A percentile compares a stretch with the other conserved stretches of the same genome.
These are phyloP conservation scores for Hyposmocoma kahamanoa DNA, from an alignment of 1,140 invertebrate genomes.

Conservation along the genomic window DNA sequence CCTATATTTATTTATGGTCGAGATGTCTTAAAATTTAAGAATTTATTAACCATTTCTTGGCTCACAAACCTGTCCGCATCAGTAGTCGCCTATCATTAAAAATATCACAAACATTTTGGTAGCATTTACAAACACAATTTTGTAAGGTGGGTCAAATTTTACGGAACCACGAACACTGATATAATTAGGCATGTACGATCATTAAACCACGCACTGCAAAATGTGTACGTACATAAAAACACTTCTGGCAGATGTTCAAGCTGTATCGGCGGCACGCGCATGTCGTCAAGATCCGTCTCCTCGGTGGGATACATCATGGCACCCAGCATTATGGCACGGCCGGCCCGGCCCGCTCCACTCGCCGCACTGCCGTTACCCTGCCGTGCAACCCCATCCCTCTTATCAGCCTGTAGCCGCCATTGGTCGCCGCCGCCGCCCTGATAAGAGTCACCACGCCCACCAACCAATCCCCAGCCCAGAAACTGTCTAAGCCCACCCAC, in stretches of 20 bases:
- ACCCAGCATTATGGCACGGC: slow-evolving; percentile 63
- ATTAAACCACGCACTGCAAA: slow-evolving; percentile 23
- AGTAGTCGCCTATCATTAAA: no score
- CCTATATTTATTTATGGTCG: no score
- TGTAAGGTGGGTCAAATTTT: no score
- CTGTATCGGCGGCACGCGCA: slow-evolving; percentile 79
- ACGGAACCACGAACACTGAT: no score
- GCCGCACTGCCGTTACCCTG: slow-evolving; percentile 55
- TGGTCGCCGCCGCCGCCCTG: slow-evolving; percentile 49
- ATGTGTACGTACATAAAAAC: slow-evolving; percentile 81
- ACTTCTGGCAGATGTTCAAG: slow-evolving; percentile 83
- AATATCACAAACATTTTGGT: no score
- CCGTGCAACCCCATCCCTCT: slow-evolving; percentile 56
- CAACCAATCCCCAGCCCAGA: slow-evolving; percentile 42
- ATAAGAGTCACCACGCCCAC: slow-evolving; percentile 62
- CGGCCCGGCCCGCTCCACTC: slow-evolving; percentile 51
- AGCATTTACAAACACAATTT: no score
- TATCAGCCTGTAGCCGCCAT: slow-evolving; percentile 53
- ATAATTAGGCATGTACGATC: no score
- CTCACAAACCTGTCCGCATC: no score
- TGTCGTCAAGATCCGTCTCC: slow-evolving; percentile 64
- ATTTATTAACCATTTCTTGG: no score
- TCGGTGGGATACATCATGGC: slow-evolving; percentile 72
- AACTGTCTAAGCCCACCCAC: slow-evolving; percentile 42
- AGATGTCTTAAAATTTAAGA: no score